Conservation (phyloP, 2,113 vertebrate species). For the Nothoprocta perdicaria region DNA sequence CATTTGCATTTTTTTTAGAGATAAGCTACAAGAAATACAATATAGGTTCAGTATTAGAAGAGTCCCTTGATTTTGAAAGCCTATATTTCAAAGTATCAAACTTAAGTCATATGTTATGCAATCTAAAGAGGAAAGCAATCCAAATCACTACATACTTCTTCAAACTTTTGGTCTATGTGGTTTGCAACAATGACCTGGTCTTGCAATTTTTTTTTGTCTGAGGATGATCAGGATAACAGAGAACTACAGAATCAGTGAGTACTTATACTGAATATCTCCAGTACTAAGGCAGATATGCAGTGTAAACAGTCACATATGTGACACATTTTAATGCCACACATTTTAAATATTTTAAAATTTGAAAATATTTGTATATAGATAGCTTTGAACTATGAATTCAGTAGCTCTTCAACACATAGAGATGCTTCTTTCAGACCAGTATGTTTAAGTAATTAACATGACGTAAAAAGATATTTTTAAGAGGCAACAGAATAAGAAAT, state of each 20-base stretch:
- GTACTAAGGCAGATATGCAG: background rate
- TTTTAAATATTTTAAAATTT: background rate
- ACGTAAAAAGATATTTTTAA: background rate
- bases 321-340: background rate
- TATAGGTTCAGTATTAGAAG: background rate
- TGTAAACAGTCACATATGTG: background rate
- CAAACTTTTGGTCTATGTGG: background rate
- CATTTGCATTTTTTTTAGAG: background rate
- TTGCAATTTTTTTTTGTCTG: background rate
- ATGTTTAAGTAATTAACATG: background rate
- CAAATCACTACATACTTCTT: background rate
- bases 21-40: background rate
- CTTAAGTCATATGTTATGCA: background rate
- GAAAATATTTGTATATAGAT: background rate
- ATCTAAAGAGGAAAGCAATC: background rate
- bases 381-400: background rate
- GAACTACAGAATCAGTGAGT: background rate
- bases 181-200: background rate
- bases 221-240: background rate
- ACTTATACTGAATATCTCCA: background rate
- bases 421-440: background rate
- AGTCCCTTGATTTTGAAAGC: background rate
- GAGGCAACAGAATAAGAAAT: background rate
- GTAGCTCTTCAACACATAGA: background rate
- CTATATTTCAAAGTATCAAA: background rate